phyloP scores from a whole-genome alignment of 2,888 invertebrate genomes.

The Gortyna flavago region DNA sequence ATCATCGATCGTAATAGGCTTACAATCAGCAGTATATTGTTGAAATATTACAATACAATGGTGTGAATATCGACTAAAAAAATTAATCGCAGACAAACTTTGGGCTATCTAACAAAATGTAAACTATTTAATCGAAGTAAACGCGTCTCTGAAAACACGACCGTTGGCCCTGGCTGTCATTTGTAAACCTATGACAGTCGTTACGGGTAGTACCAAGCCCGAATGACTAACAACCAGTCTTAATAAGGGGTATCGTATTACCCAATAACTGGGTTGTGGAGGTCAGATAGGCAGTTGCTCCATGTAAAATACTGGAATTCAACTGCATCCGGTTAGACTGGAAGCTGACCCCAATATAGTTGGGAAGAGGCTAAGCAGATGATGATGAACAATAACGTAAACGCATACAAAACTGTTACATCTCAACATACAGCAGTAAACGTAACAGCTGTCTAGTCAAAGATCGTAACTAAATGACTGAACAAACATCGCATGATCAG shows the following conservation, averaged over 20 bases:
- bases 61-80: constrained; percentile 6
- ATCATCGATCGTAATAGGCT: constrained; percentile 28
- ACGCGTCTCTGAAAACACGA: background rate
- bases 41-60: background rate
- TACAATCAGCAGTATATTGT: constrained; percentile 14
- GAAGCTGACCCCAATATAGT: background rate
- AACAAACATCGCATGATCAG: constrained; percentile 56
- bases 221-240: background rate
- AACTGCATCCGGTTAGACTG: background rate
- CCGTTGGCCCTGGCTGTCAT: background rate
- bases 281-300: background rate
- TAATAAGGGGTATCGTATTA: background rate
- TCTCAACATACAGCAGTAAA: background rate
- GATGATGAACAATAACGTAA: background rate
- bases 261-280: background rate
- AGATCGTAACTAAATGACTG: constrained; percentile 18
- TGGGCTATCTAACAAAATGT: background rate
- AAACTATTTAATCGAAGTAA: background rate
- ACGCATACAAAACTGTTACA: background rate
- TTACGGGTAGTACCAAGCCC: background rate
- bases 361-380: background rate
- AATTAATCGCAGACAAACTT: background rate
- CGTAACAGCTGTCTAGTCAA: constrained; percentile 4
- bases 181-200: background rate
- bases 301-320: background rate